A percentile compares a stretch with the other conserved stretches of the same genome.
Conservation (phyloP, 2,113 vertebrate species). For the human region DNA sequence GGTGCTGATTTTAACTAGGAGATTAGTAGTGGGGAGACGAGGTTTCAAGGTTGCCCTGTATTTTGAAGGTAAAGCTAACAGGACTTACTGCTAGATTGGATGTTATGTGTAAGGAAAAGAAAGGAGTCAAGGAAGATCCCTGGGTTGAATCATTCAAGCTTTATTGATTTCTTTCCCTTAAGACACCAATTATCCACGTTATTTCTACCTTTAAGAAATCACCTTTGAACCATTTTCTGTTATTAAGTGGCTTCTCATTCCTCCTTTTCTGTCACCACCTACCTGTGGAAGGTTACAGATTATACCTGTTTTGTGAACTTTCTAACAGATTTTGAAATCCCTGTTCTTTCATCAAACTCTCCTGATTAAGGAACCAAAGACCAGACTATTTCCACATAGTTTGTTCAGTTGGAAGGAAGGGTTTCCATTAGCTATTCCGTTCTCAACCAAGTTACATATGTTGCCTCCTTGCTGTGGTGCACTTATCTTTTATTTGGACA, state of each 20-base stretch:
- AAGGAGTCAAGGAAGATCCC: background rate
- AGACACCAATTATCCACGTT: background rate
- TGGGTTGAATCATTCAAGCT: background rate
- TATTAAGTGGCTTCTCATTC: background rate
- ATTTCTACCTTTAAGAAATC: background rate
- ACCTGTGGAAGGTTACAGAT: constrained; percentile 1
- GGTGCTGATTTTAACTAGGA: background rate
- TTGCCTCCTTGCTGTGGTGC: background rate
- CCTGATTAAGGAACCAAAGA: constrained; percentile 47
- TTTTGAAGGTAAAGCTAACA: background rate
- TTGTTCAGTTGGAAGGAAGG: constrained; percentile 42
- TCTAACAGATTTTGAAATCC: constrained; percentile 70
- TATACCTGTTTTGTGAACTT: constrained; percentile 64
- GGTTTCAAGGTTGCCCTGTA: background rate
- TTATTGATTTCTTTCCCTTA: background rate
- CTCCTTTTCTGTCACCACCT: background rate
- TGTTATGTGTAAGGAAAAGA: background rate
- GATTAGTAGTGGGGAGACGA: background rate
- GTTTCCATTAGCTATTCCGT: background rate
- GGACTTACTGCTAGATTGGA: background rate
- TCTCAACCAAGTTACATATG: background rate
- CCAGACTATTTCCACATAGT: constrained; percentile 68
- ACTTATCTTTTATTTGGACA: background rate
- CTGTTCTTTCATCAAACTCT: constrained; percentile 54
- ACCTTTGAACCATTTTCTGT: background rate